phyloP scores from a whole-genome alignment of 2,797 vertebrate genomes.

The Chromobotia macracanthus region DNA sequence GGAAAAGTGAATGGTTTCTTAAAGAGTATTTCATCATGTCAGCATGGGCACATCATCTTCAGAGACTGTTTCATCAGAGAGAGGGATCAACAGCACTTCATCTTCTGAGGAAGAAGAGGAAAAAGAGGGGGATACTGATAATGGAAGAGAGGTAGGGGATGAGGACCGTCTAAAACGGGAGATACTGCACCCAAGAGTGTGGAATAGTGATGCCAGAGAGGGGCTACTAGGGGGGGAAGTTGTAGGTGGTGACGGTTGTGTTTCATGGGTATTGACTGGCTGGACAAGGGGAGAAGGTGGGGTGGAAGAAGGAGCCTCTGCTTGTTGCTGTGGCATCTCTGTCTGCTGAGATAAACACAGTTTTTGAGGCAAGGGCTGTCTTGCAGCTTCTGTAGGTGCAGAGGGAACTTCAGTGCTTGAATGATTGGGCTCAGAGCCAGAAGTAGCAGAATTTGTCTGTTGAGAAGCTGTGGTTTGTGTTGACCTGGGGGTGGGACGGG shows the following conservation, averaged over 20 bases:
- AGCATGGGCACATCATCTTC: constrained; percentile 83
- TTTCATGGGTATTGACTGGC: constrained; percentile 64
- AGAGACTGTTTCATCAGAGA: constrained; percentile 79
- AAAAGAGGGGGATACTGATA: constrained; percentile 74
- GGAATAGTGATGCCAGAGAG: constrained; percentile 77
- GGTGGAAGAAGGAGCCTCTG: constrained; percentile 29
- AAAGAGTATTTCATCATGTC: constrained; percentile 70
- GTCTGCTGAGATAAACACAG: constrained; percentile 67
- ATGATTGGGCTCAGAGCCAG: constrained; percentile 61
- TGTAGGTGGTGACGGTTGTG: constrained; percentile 59
- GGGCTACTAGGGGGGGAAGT: constrained; percentile 73
- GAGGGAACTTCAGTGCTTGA: constrained; percentile 66
- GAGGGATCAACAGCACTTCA: constrained; percentile 86
- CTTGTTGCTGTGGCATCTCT: constrained; percentile 60
- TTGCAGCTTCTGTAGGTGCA: constrained; percentile 67
- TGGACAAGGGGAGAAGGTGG: constrained; percentile 60
- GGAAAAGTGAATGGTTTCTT: constrained; percentile 1
- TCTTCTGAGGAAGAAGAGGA: constrained; percentile 79
- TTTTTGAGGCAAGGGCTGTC: constrained; percentile 77
- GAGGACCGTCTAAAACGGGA: constrained; percentile 75
- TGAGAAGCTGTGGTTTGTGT: constrained; percentile 68
- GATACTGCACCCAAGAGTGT: constrained; percentile 75
- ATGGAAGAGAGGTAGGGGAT: constrained; percentile 67
- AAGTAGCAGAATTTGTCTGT: constrained; percentile 64
- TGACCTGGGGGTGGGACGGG: constrained; percentile 70